Conservation (phyloP, 2,797 vertebrate species). For the Parauchenoglanis punctatus region DNA sequence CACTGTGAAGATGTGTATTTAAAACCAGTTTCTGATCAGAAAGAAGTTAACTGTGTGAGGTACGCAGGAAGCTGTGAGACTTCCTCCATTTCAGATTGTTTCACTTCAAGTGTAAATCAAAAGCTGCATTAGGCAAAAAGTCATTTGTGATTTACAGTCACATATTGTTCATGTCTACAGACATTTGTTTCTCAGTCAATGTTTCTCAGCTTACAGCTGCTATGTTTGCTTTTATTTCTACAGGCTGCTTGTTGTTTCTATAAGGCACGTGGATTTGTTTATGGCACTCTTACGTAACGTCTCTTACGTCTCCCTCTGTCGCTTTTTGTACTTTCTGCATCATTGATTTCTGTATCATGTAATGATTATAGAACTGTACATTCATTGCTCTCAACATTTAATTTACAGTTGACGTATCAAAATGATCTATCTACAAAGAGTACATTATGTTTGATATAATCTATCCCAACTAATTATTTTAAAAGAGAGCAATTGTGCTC, state of each 20-base stretch:
- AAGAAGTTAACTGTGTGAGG: not conserved
- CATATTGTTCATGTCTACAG: too few relatives aligned
- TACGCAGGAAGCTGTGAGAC: not conserved
- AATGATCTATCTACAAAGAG: not conserved
- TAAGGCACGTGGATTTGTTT: not conserved
- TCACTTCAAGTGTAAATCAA: constrained; percentile 2
- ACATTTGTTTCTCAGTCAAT: not conserved
- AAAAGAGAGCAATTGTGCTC: not conserved
- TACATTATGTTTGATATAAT: not conserved
- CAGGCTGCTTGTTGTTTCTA: not conserved
- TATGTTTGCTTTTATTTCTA: not conserved
- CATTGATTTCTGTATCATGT: not conserved
- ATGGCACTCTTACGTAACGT: not conserved
- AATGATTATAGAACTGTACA: not conserved
- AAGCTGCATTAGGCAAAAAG: not conserved
- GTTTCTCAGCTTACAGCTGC: not conserved
- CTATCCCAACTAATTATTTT: not conserved
- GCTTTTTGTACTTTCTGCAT: constrained; percentile 9
- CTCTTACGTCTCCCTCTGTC: not conserved
- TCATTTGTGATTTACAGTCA: not conserved
- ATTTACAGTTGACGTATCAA: not conserved
- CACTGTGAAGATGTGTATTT: not conserved
- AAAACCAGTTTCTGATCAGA: not conserved
- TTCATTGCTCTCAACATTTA: not conserved
- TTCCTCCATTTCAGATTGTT: not conserved